Base-by-base conservation (phyloP, 1,140 invertebrate genomes). In the Trichoplusia ni region DNA sequence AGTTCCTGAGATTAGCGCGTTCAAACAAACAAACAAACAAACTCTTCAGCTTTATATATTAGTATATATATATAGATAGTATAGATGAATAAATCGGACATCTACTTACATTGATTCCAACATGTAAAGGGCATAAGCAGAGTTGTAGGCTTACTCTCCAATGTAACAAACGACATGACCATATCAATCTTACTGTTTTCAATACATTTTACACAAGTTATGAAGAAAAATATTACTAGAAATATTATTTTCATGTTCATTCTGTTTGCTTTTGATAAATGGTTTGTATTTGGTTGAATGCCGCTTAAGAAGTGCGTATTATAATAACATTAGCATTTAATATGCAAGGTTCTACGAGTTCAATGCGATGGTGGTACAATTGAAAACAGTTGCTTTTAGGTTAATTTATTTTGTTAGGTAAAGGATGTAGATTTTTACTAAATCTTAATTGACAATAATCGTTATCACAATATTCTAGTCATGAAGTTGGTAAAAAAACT, bases 51-150 rank as follows among this genome's bases (percentile, higher is more conserved):
- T n/a, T n/a, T n/a, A n/a, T n/a, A n/a, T n/a, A n/a, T n/a, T n/a
- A n/a, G n/a, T n/a, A n/a, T n/a, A n/a, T n/a, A n/a, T n/a, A n/a
- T n/a, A n/a, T n/a, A n/a, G n/a, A n/a, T n/a, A n/a, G n/a, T n/a
- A n/a, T n/a, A n/a, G n/a, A n/a, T n/a, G n/a, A n/a, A n/a, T n/a
- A n/a, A n/a, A n/a, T n/a, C n/a, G n/a, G n/a, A n/a, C n/a, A n/a
- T n/a, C n/a, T n/a, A 80, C 83, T 82, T 69, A 88, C 85, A 65
- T 46, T 65, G 56, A 19, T 51, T 68, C 85, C 85, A 88, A 66
- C 85, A 88, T 21, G 80, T 53, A 47, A 77, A 40, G 0, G 81
- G 83, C 1, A 68, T 40, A 18, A 88, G 40, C 7, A 88, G 5
- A 11, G 81, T 77, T 0, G 74, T 79, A 4, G 79, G 73, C 40